Evolutionary conservation across 2,797 vertebrate species (phyloP).

Genomic region (Miichthys miiuy): DNA sequence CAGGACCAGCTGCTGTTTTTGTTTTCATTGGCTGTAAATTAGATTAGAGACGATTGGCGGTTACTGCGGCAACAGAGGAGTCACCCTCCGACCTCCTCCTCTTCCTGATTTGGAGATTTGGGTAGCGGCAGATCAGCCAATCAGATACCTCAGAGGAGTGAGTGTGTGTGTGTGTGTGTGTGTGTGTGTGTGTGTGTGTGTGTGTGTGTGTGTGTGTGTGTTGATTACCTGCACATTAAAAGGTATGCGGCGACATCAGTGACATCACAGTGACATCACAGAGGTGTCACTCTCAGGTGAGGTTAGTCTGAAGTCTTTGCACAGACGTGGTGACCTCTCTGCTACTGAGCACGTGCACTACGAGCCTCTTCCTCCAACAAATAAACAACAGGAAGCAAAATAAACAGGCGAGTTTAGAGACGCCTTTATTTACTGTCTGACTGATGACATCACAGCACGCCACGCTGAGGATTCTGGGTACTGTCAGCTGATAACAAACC

Average conservation of each 20-base stretch:
- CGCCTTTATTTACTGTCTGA: background rate
- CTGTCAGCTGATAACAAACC: too few species aligned
- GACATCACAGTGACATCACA: slow-evolving; percentile 17
- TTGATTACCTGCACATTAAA: background rate
- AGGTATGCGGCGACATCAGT: accelerated
- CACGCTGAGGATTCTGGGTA: too few species aligned
- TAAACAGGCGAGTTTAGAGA: slow-evolving; percentile 49
- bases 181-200: too few species aligned
- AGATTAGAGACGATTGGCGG: slow-evolving; percentile 53
- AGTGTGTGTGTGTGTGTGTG: background rate
- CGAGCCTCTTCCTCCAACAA: slow-evolving; percentile 22
- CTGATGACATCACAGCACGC: too few species aligned
- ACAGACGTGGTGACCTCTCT: too few species aligned
- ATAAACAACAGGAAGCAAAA: slow-evolving; percentile 60
- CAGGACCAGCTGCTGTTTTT: slow-evolving; percentile 65
- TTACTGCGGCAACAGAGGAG: slow-evolving; percentile 34
- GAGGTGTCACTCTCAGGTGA: background rate
- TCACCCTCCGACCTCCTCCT: background rate
- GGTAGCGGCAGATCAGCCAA: background rate
- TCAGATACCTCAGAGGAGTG: background rate
- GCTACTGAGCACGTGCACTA: slow-evolving; percentile 29
- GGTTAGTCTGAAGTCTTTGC: background rate
- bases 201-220: too few species aligned
- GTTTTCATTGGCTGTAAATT: slow-evolving; percentile 65
- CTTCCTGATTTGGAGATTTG: background rate